Evolutionary conservation across 2,888 invertebrate genomes (phyloP), one percentile per base, ranked within the genome.

Genomic region (Frankliniella fusca): DNA sequence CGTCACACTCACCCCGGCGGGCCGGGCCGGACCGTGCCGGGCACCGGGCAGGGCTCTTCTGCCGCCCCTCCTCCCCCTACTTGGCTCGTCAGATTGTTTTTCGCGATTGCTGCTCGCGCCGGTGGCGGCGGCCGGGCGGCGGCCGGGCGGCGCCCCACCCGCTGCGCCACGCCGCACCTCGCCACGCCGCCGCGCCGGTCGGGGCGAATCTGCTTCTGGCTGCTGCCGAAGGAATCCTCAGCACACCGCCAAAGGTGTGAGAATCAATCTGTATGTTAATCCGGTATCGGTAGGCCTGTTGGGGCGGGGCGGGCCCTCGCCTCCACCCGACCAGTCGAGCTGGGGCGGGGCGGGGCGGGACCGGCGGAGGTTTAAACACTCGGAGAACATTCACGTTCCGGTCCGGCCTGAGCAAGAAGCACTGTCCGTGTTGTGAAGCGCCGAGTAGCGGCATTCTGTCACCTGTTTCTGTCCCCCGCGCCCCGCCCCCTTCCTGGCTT

Each of bases 221-320:
- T 76, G 70, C 70, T 76, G 27, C 70, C 27, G 70, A 23, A 27
- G 70, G 70, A 76, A 76, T 76, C 70, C 70, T 27, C 70, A 76
- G 12, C 70, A 27, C 70, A 27, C 70, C 70, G 70, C 70, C 70
- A 76, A 76, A 76, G 70, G 70, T 76, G 70, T 76, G 70, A 76
- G 70, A 76, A 76, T 76, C 70, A 76, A 76, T 76, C 70, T 76
- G 70, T 76, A 76, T 76, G 70, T 76, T 76, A 76, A 76, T 76
- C 70, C 70, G 12, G 70, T 76, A 76, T 76, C 70, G 70, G 70
- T 76, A 76, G 70, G 70, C 23, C 5, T n/a, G 70, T 70, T n/a
- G 70, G 70, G 38, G 38, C 38, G 38, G 38, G 38, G 38, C 38
- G 38, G 38, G 38, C 38, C 38, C 38, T 38, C 38, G 38, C 38